These are phyloP conservation scores for Gadopsis marmoratus DNA, from an alignment of 2,797 vertebrate genomes.

Conservation along the genomic window DNA sequence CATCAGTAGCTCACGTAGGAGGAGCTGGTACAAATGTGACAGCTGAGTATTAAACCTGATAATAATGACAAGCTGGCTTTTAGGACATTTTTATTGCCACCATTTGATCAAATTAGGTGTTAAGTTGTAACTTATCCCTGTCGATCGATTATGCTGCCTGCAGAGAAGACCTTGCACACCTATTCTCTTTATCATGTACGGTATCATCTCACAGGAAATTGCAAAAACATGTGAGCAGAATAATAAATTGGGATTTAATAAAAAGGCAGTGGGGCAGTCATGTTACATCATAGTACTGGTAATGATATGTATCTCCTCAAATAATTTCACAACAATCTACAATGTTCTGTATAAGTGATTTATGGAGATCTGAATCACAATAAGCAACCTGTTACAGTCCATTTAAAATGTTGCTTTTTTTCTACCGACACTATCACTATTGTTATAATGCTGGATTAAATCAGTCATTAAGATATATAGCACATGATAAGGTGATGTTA, in stretches of 20 bases:
- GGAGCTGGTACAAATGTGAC: background rate
- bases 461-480: constrained; percentile 24
- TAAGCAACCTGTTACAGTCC: constrained; percentile 13
- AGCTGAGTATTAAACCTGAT: background rate
- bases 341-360: background rate
- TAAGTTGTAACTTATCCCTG: background rate
- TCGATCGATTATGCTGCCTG: background rate
- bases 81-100: background rate
- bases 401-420: constrained; percentile 31
- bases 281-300: background rate
- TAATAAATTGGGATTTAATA: background rate
- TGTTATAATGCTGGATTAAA: constrained; percentile 26
- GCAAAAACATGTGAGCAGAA: background rate
- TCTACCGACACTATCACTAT: background rate
- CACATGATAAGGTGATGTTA: constrained; percentile 11
- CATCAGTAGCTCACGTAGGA: background rate
- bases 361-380: constrained; percentile 10
- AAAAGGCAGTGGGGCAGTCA: too few species aligned
- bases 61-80: background rate
- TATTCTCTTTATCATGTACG: background rate
- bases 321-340: background rate
- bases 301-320: constrained; percentile 7
- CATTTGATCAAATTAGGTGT: background rate
- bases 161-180: background rate
- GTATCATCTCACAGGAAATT: background rate